These are phyloP conservation scores for Physeter macrocephalus DNA, from an alignment of 2,113 vertebrate species.

Conservation along the genomic window DNA sequence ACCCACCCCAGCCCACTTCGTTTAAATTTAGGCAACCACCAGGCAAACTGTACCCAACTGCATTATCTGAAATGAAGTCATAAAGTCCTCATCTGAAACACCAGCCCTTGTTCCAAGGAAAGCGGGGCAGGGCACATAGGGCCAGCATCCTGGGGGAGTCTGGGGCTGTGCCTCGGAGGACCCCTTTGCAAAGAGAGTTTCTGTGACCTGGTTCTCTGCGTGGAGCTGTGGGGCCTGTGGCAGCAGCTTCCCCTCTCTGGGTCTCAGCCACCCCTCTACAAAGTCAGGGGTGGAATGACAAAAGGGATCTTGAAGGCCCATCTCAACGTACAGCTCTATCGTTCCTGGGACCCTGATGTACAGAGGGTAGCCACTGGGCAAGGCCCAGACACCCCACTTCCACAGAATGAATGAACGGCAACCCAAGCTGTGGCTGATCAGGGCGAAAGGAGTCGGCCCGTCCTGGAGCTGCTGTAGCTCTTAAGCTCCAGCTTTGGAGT, in stretches of 20 bases:
- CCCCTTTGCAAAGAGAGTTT: not conserved
- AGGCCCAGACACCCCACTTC: not conserved
- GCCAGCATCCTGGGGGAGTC: not conserved
- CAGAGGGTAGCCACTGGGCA: not conserved
- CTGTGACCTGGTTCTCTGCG: not conserved
- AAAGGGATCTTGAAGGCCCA: not conserved
- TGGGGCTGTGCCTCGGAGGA: not conserved
- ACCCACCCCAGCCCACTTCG: slow-evolving; percentile 73
- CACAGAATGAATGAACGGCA: not conserved
- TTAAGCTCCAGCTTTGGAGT: not conserved
- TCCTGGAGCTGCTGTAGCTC: not conserved
- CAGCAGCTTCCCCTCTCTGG: not conserved
- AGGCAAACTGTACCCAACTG: slow-evolving; percentile 59
- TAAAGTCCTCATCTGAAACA: slow-evolving; percentile 29
- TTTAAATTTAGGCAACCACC: slow-evolving; percentile 76
- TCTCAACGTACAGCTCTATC: not conserved
- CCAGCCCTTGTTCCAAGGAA: not conserved
- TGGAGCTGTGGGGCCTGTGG: not conserved
- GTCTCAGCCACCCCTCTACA: not conserved
- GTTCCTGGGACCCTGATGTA: not conserved
- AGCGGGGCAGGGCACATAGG: not conserved
- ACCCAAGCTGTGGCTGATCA: not conserved
- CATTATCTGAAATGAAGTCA: slow-evolving; percentile 54
- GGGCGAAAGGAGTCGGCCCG: not conserved
- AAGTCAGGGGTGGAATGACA: not conserved